A percentile compares a stretch with the other conserved stretches of the same genome.
These are phyloP conservation scores for Eubucco bourcierii DNA, from an alignment of 2,113 vertebrate genomes.

Conservation along the genomic window DNA sequence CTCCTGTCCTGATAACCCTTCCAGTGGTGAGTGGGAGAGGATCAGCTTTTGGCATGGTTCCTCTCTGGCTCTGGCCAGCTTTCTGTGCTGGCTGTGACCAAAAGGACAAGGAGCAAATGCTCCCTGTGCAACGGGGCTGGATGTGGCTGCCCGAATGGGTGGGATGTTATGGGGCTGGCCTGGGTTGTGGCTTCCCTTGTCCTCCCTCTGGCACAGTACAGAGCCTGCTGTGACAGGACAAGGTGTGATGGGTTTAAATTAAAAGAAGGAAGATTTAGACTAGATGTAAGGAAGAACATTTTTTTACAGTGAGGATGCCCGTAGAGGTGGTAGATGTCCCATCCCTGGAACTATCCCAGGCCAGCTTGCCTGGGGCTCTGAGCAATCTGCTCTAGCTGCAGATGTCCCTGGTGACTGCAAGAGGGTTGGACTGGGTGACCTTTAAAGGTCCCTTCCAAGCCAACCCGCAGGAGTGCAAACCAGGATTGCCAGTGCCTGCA, in stretches of 20 bases:
- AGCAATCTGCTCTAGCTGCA: not conserved
- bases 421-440: not conserved
- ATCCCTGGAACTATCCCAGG: not conserved
- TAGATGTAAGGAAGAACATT: not conserved
- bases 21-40: not conserved
- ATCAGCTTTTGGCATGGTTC: not conserved
- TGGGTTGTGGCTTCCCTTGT: not conserved
- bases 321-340: not conserved
- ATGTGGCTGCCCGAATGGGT: rapidly evolving
- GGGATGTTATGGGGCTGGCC: not conserved
- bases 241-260: not conserved
- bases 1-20: conserved; percentile 58
- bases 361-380: not conserved
- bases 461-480: not conserved
- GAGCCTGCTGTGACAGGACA: not conserved
- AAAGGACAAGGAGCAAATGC: not conserved
- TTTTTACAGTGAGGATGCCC: not conserved
- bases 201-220: not conserved
- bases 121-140: not conserved
- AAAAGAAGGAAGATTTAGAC: not conserved
- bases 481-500: rapidly evolving
- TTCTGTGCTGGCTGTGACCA: not conserved
- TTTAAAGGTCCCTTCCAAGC: not conserved
- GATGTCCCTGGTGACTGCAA: not conserved
- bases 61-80: not conserved